Percentiles rank a stretch among this genome's conserved stretches.
These are phyloP conservation scores for Drosophila setosimentum DNA, from an alignment of 2,888 invertebrate genomes.

Conservation along the genomic window DNA sequence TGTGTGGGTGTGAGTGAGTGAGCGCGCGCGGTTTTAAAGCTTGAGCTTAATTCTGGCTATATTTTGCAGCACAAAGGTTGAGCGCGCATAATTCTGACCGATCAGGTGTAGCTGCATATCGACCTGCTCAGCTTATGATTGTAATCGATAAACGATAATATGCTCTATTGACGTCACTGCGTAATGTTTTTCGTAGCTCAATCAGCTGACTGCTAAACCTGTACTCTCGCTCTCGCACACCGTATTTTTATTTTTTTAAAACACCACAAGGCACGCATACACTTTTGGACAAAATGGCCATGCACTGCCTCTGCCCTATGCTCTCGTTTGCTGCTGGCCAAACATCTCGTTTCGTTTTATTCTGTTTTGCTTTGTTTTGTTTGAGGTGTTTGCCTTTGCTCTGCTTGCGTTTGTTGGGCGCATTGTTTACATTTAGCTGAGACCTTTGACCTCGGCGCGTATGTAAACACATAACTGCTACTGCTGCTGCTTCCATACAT, in stretches of 20 bases:
- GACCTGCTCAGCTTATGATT: slow-evolving; percentile 3
- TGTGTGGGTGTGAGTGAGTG: slow-evolving; percentile 3
- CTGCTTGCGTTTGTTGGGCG: slow-evolving; percentile 28
- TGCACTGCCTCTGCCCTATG: background rate
- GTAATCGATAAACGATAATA: slow-evolving; percentile 40
- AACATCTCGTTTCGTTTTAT: slow-evolving; percentile 28
- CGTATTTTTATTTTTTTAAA: slow-evolving; percentile 3
- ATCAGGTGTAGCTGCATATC: slow-evolving; percentile 29
- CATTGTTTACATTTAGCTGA: slow-evolving; percentile 36
- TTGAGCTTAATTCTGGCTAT: slow-evolving; percentile 12
- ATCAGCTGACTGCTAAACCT: slow-evolving; percentile 35
- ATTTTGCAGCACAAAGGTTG: slow-evolving; percentile 19
- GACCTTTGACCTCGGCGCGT: slow-evolving; percentile 70
- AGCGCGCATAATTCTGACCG: slow-evolving; percentile 20
- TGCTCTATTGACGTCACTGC: slow-evolving; percentile 21
- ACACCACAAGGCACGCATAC: slow-evolving; percentile 29
- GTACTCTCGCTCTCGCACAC: background rate
- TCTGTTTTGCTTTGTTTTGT: slow-evolving; percentile 23
- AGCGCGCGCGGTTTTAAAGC: background rate
- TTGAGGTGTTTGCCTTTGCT: slow-evolving; percentile 1
- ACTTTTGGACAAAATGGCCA: background rate
- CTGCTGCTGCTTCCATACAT: background rate
- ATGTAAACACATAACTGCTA: slow-evolving; percentile 5
- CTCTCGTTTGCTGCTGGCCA: slow-evolving; percentile 1
- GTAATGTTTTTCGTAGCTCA: background rate